Base-by-base conservation (phyloP, 2,888 invertebrate genomes). In the Epicampocera succincta region DNA sequence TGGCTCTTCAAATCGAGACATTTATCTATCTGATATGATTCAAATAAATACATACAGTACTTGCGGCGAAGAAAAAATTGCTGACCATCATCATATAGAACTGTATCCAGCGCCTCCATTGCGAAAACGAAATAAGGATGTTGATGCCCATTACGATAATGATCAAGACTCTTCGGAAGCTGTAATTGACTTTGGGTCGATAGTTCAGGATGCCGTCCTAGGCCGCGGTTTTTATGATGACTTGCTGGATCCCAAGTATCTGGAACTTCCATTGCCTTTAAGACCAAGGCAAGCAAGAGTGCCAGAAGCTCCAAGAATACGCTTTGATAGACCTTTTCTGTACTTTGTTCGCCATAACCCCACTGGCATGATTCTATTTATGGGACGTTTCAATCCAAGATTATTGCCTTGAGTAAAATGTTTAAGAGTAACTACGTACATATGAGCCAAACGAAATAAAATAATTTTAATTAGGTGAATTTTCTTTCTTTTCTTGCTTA, bases 321-420 rank as follows among this genome's bases (percentile, higher is more conserved):
- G 95, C 86, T 95, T 96, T 88, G 97, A 97, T 87, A 93, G 96
- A 87, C 97, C 97, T 0, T 97, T 97, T 92, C 92, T 97, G 29
- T 97, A 96, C 90, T 95, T 96, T 86, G 96, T 97, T 13, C 93
- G 97, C 87, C 97, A 97, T 90, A 97, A 97, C 90, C 97, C 97
- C 1, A 95, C 97, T n/a, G 97, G 97, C 80, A 93, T 97, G 92
- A 95, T 97, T 87, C 92, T 97, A 66, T 96, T 96, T 89, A 96
- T 96, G 92, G 97, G 97, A 50, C 93, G 97, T 88, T 97, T 96
- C 92, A 97, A 96, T 91, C 97, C 96, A 50, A 94, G 95, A 91
- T 93, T 96, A 88, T 91, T 96, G 90, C 96, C 96, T 90, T 96
- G 92, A 92, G 72, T 40, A 9, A 25, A 11, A 11, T 58, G 13